Evolutionary conservation across 2,888 invertebrate species (phyloP), one percentile per base, ranked within the genome.

Genomic region (Deilephila elpenor): DNA sequence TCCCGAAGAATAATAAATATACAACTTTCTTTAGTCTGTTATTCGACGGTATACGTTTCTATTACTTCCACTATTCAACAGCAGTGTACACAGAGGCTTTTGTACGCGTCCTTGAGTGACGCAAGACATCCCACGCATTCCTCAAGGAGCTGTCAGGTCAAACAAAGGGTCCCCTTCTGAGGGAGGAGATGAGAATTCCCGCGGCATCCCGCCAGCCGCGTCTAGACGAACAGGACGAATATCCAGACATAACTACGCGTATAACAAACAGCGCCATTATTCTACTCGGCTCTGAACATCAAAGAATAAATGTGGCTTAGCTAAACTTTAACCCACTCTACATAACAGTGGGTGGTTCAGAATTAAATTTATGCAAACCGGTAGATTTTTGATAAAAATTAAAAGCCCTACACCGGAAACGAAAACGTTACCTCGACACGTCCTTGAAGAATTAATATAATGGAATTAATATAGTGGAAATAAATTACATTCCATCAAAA

Each of bases 51-150:
- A 17, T 53, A 70, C 20, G 51, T 70, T 32, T 34, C 19, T 53
- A 56, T 17, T 32, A 71, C 32, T 53, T 19, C 17, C 32, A 29
- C 17, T 32, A 56, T 56, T 71, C 70, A 71, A 59, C n/a, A 71
- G 7, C 56, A 19, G 4, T n/a, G 14, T 76, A 72, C 62, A 62
- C 3, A 37, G 80, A 80, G 80, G 75, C 77, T 75, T 78, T 79
- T 78, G 75, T 78, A 80, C 77, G 80, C 77, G 77, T 73, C 74
- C 76, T 73, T 74, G 78, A 79, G 75, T 83, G 83, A 80, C 78
- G 80, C 77, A 76, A 76, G 77, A 72, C 76, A 80, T 78, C 81
- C 81, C 75, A 82, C 80, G 78, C 82, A 83, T 84, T 85, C 80
- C 59, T 77, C 70, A 76, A 74, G 78, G 75, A 74, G 72, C 77